Base-by-base conservation (phyloP, 1,140 invertebrate genomes). In the Cylas formicarius region DNA sequence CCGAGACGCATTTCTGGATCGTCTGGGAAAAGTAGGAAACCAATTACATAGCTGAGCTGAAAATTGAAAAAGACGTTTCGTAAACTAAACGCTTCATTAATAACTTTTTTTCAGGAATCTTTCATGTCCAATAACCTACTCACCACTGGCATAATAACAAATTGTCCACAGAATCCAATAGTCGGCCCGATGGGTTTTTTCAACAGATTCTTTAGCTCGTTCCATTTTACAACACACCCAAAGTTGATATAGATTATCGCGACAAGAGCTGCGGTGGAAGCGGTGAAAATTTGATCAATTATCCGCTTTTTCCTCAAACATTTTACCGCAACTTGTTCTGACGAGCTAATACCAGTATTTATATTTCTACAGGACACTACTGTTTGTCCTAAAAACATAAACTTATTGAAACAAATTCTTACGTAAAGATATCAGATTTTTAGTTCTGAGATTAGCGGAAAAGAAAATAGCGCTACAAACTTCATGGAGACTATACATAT, bases 81-180 rank as follows among this genome's bases (percentile, higher is more conserved):
- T 36, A 20, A 20, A 19, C 18, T 11, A 17, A 9, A 20, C 6
- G 16, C 10, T 16, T 8, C 6, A 20, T 14, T 13, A 13, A 6
- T 13, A 13, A 13, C 17, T 6, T 32, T 32, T 32, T 32, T 32
- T 7, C n/a, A 11, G 11, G 29, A 6, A 32, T 16, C 11, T 5
- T 32, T 32, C 6, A 16, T 5, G 13, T 32, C 11, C 7, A 11
- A 32, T 7, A 32, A 13, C 6, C 7, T 13, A 43, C 48, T 78
- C 71, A 91, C 85, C 65, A 92, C 45, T 18, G 92, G 92, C 90
- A 96, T 94, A 14, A 88, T 77, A 10, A 90, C 19, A 63, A 90
- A 94, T 62, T 96, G 92, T 38, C 79, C 80, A 9, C 80, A 57
- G 47, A 93, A 80, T 4, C 90, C 90, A 55, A 94, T 89, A 1